These are phyloP conservation scores for Lanius ludovicianus DNA, from an alignment of 2,113 vertebrate species.

Conservation along the genomic window DNA sequence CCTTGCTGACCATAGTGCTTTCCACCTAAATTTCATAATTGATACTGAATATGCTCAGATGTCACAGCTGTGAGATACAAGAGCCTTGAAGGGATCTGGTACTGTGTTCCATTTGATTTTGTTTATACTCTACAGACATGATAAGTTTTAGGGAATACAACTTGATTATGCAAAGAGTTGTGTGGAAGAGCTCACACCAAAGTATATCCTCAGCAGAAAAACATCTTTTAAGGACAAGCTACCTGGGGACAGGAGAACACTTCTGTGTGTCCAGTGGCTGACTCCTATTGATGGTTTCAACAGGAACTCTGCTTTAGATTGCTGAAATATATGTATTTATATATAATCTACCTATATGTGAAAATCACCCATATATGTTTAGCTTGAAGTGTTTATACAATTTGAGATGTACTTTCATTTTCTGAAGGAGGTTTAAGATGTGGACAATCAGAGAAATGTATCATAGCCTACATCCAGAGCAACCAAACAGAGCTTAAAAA, in stretches of 20 bases:
- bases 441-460: background rate
- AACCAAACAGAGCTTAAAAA: background rate
- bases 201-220: background rate
- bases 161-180: background rate
- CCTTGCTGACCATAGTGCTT: slow-evolving; percentile 38
- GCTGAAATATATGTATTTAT: background rate
- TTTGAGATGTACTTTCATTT: background rate
- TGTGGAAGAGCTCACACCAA: background rate
- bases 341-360: background rate
- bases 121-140: background rate
- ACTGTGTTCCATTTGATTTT: background rate
- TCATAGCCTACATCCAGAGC: background rate
- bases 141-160: background rate
- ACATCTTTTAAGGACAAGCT: background rate
- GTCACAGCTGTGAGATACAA: background rate
- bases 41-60: background rate
- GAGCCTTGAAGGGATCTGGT: background rate
- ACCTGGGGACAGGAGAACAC: background rate
- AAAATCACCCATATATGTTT: background rate
- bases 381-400: background rate
- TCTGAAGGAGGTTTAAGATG: background rate
- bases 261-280: background rate
- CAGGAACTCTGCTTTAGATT: background rate
- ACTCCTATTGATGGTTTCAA: background rate
- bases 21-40: slow-evolving; percentile 29